These are phyloP conservation scores for Lasioglossum oenotherae DNA, from an alignment of 2,888 invertebrate genomes.

Conservation along the genomic window DNA sequence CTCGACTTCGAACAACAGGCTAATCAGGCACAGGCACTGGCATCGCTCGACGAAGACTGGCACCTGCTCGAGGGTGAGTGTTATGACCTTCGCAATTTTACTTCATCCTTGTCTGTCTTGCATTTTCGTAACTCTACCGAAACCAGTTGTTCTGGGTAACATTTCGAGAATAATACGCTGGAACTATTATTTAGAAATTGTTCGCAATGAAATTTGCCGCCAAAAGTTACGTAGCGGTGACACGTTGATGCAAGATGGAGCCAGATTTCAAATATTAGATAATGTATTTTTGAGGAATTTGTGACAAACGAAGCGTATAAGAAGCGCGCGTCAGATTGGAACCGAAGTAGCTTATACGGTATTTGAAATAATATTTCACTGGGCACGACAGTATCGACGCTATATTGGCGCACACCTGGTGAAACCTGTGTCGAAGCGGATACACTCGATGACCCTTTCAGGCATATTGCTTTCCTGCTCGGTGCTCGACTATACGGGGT, in stretches of 20 bases:
- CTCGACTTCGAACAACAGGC: slow-evolving; percentile 80
- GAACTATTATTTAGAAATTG: neutral
- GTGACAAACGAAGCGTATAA: neutral
- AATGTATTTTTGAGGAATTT: neutral
- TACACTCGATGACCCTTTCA: slow-evolving; percentile 21
- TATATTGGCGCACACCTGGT: slow-evolving; percentile 18
- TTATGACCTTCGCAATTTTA: slow-evolving; percentile 76
- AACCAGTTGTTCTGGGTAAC: neutral
- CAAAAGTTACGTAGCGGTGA: neutral
- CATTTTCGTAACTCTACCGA: neutral
- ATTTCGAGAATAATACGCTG: neutral
- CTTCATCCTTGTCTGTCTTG: slow-evolving; percentile 33
- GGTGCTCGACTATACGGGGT: slow-evolving; percentile 17
- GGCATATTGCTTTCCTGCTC: slow-evolving; percentile 20
- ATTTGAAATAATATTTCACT: neutral
- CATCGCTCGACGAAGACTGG: slow-evolving; percentile 77
- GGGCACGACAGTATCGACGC: slow-evolving; percentile 32
- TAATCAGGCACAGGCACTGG: slow-evolving; percentile 77
- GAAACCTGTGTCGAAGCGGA: slow-evolving; percentile 13
- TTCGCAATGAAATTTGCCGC: neutral
- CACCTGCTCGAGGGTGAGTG: slow-evolving; percentile 80
- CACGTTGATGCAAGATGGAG: neutral
- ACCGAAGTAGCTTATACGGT: neutral
- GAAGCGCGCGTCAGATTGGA: neutral
- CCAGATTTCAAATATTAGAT: neutral